A percentile compares a stretch with the other conserved stretches of the same genome.
Conservation (phyloP, 2,888 invertebrate species). For the Clivina fossor region DNA sequence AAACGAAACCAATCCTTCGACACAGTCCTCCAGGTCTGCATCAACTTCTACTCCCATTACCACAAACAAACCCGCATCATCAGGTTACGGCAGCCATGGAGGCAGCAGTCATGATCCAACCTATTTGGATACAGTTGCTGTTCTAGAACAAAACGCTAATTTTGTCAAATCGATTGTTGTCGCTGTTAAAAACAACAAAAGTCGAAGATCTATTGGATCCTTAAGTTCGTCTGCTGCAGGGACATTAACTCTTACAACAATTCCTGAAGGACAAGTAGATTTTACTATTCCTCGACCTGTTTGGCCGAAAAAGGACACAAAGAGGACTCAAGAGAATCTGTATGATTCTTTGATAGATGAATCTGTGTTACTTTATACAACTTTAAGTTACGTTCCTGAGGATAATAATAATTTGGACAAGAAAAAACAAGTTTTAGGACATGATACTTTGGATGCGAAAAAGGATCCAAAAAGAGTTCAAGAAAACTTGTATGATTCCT, state of each 20-base stretch:
- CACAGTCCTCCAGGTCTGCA: no score
- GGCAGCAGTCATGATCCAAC: conserved; percentile 44
- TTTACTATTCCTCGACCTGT: conserved; percentile 52
- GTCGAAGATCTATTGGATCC: conserved; percentile 37
- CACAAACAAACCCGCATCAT: conserved; percentile 44
- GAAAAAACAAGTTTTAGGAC: conserved; percentile 10
- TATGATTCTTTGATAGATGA: conserved; percentile 52
- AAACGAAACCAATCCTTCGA: conserved; percentile 11
- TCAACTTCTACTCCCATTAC: not conserved
- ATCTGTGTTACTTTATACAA: conserved; percentile 50
- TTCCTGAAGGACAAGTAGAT: conserved; percentile 55
- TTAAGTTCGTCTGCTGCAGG: conserved; percentile 45
- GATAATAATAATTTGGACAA: conserved; percentile 37
- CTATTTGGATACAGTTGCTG: conserved; percentile 46
- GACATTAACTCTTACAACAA: conserved; percentile 50
- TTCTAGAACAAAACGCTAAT: conserved; percentile 51
- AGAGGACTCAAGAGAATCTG: conserved; percentile 30
- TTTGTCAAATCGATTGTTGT: conserved; percentile 51
- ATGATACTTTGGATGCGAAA: not conserved
- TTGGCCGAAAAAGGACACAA: conserved; percentile 48
- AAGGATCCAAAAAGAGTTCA: no score
- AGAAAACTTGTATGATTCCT: conserved; percentile 47
- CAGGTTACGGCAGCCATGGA: conserved; percentile 50
- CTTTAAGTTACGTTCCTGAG: conserved; percentile 46
- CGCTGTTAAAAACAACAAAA: conserved; percentile 44